A percentile compares a stretch with the other conserved stretches of the same genome.
Evolutionary conservation across 2,797 vertebrate genomes (phyloP).

Genomic region (Chromis chromis): DNA sequence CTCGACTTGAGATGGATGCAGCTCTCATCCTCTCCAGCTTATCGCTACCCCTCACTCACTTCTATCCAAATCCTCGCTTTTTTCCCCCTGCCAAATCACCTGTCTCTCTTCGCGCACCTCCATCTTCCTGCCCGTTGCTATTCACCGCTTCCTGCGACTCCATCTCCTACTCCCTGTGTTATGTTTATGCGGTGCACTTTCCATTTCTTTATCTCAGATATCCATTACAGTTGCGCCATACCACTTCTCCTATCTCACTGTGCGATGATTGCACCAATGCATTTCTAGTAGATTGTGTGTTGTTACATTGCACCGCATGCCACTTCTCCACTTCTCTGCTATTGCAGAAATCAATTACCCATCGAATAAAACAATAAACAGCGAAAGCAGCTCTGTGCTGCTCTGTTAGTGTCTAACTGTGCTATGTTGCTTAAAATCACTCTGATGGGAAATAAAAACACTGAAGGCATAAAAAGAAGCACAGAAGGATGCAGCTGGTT

Average conservation of each 20-base stretch:
- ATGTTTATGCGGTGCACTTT: constrained; percentile 58
- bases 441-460: constrained; percentile 56
- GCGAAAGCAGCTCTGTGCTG: constrained; percentile 27
- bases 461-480: constrained; percentile 35
- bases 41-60: constrained; percentile 63
- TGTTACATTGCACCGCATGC: constrained; percentile 55
- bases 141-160: constrained; percentile 63
- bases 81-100: constrained; percentile 54
- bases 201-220: constrained; percentile 65
- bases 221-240: constrained; percentile 52
- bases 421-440: constrained; percentile 53
- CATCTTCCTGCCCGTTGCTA: constrained; percentile 70
- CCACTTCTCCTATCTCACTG: constrained; percentile 48
- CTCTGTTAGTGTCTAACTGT: constrained; percentile 35
- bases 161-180: constrained; percentile 56
- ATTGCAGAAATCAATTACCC: constrained; percentile 75
- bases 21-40: constrained; percentile 66
- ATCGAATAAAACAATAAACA: constrained; percentile 69
- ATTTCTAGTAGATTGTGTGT: constrained; percentile 64
- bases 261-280: constrained; percentile 55
- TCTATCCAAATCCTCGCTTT: constrained; percentile 61
- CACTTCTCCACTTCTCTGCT: constrained; percentile 55
- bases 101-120: constrained; percentile 56
- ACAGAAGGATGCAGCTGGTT: constrained; percentile 5
- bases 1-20: constrained; percentile 61